These are phyloP conservation scores for Laticauda colubrina DNA, from an alignment of 2,113 vertebrate species.

Conservation along the genomic window DNA sequence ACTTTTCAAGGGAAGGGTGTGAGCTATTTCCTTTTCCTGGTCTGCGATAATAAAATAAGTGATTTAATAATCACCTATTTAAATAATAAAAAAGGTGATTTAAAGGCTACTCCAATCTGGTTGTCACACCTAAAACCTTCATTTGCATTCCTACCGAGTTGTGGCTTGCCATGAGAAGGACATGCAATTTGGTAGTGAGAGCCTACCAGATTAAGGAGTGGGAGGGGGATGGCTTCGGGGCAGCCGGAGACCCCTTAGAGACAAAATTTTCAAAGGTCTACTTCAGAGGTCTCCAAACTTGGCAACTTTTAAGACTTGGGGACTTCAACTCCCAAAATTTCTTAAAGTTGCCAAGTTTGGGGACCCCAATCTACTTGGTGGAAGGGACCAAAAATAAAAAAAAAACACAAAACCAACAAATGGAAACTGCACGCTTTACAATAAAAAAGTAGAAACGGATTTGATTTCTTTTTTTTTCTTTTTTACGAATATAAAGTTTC, in stretches of 20 bases:
- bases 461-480: constrained; percentile 74
- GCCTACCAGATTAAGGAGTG: constrained; percentile 58
- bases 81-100: constrained; percentile 60
- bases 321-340: no score
- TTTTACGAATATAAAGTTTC: constrained; percentile 87
- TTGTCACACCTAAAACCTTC: constrained; percentile 65
- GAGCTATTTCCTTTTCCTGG: constrained; percentile 58
- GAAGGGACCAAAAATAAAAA: no score
- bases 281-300: no score
- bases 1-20: constrained; percentile 60
- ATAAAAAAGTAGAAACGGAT: constrained; percentile 89
- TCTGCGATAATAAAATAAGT: constrained; percentile 58
- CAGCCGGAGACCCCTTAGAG: constrained; percentile 45
- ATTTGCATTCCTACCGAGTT: constrained; percentile 62
- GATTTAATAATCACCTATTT: no score
- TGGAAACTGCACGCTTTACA: constrained; percentile 72
- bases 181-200: constrained; percentile 68
- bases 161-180: constrained; percentile 55
- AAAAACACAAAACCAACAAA: no score
- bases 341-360: no score
- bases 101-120: constrained; percentile 72
- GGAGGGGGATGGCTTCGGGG: constrained; percentile 25
- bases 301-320: no score
- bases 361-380: no score
- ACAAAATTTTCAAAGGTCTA: no score